These are phyloP conservation scores for Anagrus nilaparvatae DNA, from an alignment of 1,140 invertebrate species.

Conservation along the genomic window DNA sequence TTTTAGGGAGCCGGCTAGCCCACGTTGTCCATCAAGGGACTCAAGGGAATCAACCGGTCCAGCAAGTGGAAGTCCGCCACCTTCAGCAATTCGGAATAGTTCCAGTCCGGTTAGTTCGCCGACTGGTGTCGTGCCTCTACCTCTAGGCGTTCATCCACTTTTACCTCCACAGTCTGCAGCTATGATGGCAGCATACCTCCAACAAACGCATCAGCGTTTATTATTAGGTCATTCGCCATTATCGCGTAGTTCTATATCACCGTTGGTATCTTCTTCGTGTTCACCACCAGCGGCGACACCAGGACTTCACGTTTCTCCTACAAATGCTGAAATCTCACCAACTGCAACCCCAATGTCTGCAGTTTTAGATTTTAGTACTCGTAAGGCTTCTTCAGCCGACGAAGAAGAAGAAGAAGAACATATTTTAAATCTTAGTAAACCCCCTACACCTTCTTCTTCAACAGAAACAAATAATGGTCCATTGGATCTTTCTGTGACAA, in stretches of 20 bases:
- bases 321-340: slow-evolving; percentile 32
- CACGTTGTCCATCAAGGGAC: slow-evolving; percentile 67
- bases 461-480: slow-evolving; percentile 59
- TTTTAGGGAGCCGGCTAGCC: slow-evolving; percentile 64
- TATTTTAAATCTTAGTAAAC: slow-evolving; percentile 57
- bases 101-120: slow-evolving; percentile 42
- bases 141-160: slow-evolving; percentile 41
- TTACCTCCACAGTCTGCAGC: slow-evolving; percentile 66
- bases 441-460: slow-evolving; percentile 40
- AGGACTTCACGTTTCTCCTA: slow-evolving; percentile 34
- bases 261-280: slow-evolving; percentile 49
- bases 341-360: slow-evolving; percentile 42
- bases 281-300: slow-evolving; percentile 44
- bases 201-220: slow-evolving; percentile 60
- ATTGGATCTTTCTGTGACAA: slow-evolving; percentile 66
- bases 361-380: slow-evolving; percentile 69
- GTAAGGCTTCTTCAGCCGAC: slow-evolving; percentile 41
- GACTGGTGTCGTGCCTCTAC: slow-evolving; percentile 37
- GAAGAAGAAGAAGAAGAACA: slow-evolving; percentile 51
- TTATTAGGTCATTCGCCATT: slow-evolving; percentile 62
- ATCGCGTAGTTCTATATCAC: slow-evolving; percentile 49
- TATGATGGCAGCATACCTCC: slow-evolving; percentile 62
- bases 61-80: slow-evolving; percentile 48
- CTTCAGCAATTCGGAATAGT: slow-evolving; percentile 43
- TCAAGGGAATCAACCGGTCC: slow-evolving; percentile 56